phyloP scores from a whole-genome alignment of 1,140 invertebrate genomes.

The Aricia agestis region DNA sequence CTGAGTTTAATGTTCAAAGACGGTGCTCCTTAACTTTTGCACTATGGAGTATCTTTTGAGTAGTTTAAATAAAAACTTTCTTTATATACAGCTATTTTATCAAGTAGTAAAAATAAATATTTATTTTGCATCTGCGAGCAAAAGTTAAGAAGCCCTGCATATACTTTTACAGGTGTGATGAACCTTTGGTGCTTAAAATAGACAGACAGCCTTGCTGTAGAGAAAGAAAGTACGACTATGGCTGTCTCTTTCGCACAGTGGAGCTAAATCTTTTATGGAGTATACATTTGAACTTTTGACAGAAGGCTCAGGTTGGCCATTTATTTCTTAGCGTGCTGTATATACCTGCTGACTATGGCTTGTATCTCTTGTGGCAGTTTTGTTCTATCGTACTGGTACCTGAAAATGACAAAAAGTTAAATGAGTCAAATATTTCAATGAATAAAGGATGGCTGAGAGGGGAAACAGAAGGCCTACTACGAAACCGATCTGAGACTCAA shows the following conservation, averaged over 20 bases:
- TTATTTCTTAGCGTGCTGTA: constrained; percentile 53
- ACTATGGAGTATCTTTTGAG: neutral
- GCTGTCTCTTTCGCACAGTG: neutral
- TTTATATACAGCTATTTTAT: neutral
- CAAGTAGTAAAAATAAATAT: neutral
- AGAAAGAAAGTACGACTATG: neutral
- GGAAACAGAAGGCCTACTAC: no score
- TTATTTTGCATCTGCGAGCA: neutral
- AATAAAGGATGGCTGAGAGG: no score
- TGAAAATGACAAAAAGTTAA: neutral
- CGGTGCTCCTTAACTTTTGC: neutral
- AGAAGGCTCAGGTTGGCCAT: neutral
- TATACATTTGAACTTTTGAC: constrained; percentile 16
- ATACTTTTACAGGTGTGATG: neutral
- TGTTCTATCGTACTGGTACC: constrained; percentile 73
- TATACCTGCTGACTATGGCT: constrained; percentile 54
- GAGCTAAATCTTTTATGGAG: neutral
- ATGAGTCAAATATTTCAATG: neutral
- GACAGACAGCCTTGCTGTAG: neutral
- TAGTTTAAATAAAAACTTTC: neutral
- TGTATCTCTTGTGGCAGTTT: constrained; percentile 78
- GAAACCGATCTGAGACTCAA: no score
- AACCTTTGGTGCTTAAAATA: neutral
- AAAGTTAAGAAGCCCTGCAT: neutral
- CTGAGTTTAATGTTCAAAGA: neutral